Conservation (phyloP, 2,888 invertebrate species). For the Balanococcus diminutus region DNA sequence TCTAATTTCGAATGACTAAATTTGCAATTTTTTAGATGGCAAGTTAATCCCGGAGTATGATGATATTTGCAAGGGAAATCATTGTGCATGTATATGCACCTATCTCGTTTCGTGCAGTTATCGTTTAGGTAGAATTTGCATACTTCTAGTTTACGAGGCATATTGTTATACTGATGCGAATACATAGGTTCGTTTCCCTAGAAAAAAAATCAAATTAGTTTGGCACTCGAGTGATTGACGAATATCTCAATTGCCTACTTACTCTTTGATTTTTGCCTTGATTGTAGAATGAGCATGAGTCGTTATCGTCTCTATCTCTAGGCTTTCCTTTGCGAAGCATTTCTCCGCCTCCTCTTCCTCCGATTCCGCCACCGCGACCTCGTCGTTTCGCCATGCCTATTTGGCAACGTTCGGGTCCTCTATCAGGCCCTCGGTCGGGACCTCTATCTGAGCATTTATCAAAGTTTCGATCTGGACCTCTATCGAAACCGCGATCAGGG, state of each 20-base stretch:
- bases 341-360: slow-evolving; percentile 18
- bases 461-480: background rate
- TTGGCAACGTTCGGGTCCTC: background rate
- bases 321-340: slow-evolving; percentile 3
- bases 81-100: slow-evolving; percentile 94
- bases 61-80: slow-evolving; percentile 98
- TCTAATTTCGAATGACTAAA: slow-evolving; percentile 91
- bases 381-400: slow-evolving; percentile 1
- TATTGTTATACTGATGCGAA: slow-evolving; percentile 81
- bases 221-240: background rate
- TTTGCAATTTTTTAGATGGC: slow-evolving; percentile 81
- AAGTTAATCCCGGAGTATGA: slow-evolving; percentile 84
- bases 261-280: slow-evolving; percentile 85
- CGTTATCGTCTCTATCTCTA: slow-evolving; percentile 25
- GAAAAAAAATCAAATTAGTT: background rate
- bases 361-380: background rate
- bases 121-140: slow-evolving; percentile 97
- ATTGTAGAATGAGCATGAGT: background rate
- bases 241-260: slow-evolving; percentile 56
- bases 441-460: background rate
- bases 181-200: slow-evolving; percentile 82
- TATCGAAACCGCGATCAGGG: background rate
- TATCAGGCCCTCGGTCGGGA: background rate
- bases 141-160: slow-evolving; percentile 86
- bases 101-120: slow-evolving; percentile 92